Evolutionary conservation across 64 coral and sea anemone species (phyloP).

Genomic region (Pachyseris speciosa): DNA sequence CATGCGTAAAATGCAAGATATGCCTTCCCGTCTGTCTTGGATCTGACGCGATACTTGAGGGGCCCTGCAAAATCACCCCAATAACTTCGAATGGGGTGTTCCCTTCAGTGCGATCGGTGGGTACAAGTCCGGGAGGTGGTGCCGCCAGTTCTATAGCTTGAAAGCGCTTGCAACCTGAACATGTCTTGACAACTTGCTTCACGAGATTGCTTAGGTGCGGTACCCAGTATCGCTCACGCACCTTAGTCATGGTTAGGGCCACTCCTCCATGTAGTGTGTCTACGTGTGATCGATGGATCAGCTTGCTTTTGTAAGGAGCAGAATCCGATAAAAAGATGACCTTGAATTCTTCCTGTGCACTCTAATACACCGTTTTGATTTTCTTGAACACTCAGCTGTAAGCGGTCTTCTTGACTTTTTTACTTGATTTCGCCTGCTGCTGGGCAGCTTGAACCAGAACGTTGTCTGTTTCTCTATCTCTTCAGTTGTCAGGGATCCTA

Average conservation of each 20-base stretch:
- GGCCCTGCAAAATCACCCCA: constrained; percentile 36
- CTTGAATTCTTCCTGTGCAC: constrained; percentile 36
- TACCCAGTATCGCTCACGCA: constrained; percentile 61
- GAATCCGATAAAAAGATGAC: constrained; percentile 33
- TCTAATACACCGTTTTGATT: constrained; percentile 20
- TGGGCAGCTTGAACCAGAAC: neutral
- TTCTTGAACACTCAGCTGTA: constrained; percentile 8
- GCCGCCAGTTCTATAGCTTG: constrained; percentile 17
- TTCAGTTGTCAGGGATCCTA: neutral
- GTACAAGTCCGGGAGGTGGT: constrained; percentile 31
- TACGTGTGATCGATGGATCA: neutral
- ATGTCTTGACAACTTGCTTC: constrained; percentile 1
- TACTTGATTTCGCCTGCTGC: neutral
- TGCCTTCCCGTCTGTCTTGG: constrained; percentile 21
- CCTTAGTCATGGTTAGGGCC: constrained; percentile 66
- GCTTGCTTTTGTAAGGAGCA: neutral
- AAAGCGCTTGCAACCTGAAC: constrained; percentile 57
- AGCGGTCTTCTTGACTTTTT: constrained; percentile 19
- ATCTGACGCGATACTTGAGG: constrained; percentile 19
- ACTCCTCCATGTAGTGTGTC: constrained; percentile 30
- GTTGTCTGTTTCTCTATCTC: neutral
- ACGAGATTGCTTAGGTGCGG: constrained; percentile 36
- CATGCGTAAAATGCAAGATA: constrained; percentile 56
- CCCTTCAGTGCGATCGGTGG: constrained; percentile 17
- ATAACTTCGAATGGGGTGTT: neutral